Percentiles rank a stretch among this genome's conserved stretches.
Evolutionary conservation across 1,140 invertebrate genomes (phyloP).

Genomic region (Choristoneura fumiferana): DNA sequence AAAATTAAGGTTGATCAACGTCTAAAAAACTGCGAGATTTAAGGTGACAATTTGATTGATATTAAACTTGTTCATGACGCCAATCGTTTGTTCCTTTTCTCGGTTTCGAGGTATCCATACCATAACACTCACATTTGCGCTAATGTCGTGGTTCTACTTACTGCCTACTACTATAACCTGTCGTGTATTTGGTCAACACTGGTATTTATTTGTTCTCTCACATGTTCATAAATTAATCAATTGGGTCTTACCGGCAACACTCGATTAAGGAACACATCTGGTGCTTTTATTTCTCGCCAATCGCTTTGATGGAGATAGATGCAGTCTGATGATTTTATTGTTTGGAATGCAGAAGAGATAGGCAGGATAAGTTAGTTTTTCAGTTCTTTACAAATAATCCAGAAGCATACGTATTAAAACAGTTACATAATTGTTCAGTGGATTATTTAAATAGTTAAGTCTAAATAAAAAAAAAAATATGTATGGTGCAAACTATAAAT

Average conservation of each 20-base stretch:
- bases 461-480: too few relatives aligned
- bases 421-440: too few relatives aligned
- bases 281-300: not conserved
- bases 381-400: too few relatives aligned
- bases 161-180: not conserved
- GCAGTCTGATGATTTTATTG: too few relatives aligned
- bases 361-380: too few relatives aligned
- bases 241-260: conserved; percentile 4
- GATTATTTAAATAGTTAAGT: too few relatives aligned
- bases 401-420: too few relatives aligned
- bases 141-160: not conserved
- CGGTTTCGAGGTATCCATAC: not conserved
- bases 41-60: not conserved
- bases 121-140: not conserved
- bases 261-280: not conserved
- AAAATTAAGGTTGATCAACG: conserved; percentile 8
- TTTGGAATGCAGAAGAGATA: too few relatives aligned
- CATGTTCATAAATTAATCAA: not conserved
- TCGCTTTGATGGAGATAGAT: too few relatives aligned
- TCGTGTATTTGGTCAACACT: not conserved
- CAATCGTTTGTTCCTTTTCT: not conserved
- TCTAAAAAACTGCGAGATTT: not conserved
- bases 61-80: conserved; percentile 4
- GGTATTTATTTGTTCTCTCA: not conserved
- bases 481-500: too few relatives aligned